Evolutionary conservation across 2,797 vertebrate species (phyloP), one percentile per base, ranked within the genome.

Genomic region (Gallinago nigripennis): DNA sequence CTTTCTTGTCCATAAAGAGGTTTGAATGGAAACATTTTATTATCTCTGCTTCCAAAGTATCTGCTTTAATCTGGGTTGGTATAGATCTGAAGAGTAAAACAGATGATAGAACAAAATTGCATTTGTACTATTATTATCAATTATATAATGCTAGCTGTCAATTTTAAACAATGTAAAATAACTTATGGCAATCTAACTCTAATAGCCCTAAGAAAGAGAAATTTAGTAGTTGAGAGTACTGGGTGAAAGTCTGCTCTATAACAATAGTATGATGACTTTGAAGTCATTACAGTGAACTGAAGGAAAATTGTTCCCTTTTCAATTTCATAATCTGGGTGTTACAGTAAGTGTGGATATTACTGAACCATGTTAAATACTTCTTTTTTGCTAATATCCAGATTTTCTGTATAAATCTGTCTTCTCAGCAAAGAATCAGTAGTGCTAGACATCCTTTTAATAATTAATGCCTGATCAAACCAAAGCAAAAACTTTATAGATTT

Each of bases 241-340:
- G 39, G 6, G 41, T 64, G 57, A 88, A 81, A 60, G 25, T 79
- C 45, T 82, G 33, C 63, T 92, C 63, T 61, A 3, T 53, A 82
- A 73, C 75, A 85, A 21, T 46, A 33, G 20, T 27, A 10, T 60
- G 33, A 77, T 21, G 7, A 12, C 50, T 92, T 77, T 89, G 69
- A 84, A 80, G 50, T 54, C 33, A 75, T 80, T 92, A 60, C 30
- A 61, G 31, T 61, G 60, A 94, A 77, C 60, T 68, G 41, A 51
- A 85, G 68, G 60, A 60, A 85, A 89, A 89, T 88, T 43, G 58
- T 84, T 84, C 48, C 61, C 35, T 68, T 93, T 95, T 78, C 60
- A 13, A 30, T 77, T 64, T 71, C 16, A 33, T 88, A 83, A 84
- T 87, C 51, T 10, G 14, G n/a, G 16, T 86, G 37, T 83, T 90